A percentile compares a stretch with the other conserved stretches of the same genome.
phyloP scores from a whole-genome alignment of 2,113 vertebrate species.

The Salvelinus namaycush region DNA sequence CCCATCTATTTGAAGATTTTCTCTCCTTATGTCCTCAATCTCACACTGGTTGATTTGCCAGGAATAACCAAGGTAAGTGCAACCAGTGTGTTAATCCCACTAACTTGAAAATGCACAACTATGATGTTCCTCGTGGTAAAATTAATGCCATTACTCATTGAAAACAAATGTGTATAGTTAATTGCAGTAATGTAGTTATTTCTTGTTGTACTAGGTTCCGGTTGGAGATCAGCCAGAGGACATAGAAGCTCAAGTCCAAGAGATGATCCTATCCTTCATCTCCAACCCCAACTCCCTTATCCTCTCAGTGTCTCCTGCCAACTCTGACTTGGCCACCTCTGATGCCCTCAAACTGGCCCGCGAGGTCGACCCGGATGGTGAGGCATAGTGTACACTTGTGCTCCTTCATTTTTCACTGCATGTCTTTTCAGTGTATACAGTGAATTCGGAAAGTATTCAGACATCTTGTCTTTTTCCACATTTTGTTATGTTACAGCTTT shows the following conservation, averaged over 20 bases:
- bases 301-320: conserved; percentile 77
- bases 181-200: background rate
- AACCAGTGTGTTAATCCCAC: background rate
- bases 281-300: conserved; percentile 80
- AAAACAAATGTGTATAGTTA: background rate
- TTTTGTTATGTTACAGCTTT: no score
- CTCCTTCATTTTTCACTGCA: conserved; percentile 24
- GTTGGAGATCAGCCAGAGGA: conserved; percentile 81
- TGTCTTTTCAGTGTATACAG: background rate
- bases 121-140: background rate
- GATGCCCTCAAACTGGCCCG: conserved; percentile 80
- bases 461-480: no score
- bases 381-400: conserved; percentile 39
- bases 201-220: conserved; percentile 68
- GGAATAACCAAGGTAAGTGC: conserved; percentile 80
- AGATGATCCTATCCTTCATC: conserved; percentile 80
- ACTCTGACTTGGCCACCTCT: conserved; percentile 80
- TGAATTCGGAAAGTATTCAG: background rate
- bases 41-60: conserved; percentile 80
- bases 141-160: background rate
- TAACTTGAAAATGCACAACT: background rate
- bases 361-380: conserved; percentile 80
- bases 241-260: conserved; percentile 77
- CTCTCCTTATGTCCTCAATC: conserved; percentile 77
- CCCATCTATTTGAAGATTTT: conserved; percentile 81